Evolutionary conservation across 2,888 invertebrate genomes (phyloP).

Genomic region (Oscheius sp.): DNA sequence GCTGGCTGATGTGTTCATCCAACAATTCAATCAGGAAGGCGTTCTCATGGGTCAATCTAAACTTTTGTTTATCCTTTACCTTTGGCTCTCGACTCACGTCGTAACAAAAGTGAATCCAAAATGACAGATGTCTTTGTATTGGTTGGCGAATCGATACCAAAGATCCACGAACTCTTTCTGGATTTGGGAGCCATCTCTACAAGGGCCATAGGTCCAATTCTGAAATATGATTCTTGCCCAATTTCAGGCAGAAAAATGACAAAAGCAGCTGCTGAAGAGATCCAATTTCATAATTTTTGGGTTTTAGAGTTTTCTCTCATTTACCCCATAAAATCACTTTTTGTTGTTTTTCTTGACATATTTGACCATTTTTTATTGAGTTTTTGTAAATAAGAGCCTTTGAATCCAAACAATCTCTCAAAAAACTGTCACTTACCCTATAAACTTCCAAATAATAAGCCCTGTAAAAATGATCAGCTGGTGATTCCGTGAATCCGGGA

Average conservation of each 20-base stretch:
- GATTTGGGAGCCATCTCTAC: conserved; percentile 47
- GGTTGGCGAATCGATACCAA: conserved; percentile 70
- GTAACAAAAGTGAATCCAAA: conserved; percentile 75
- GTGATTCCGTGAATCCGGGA: conserved; percentile 72
- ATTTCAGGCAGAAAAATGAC: too few species aligned
- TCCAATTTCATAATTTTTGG: too few species aligned
- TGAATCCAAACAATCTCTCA: neutral
- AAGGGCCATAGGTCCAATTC: conserved; percentile 48
- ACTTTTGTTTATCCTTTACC: neutral
- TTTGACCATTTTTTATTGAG: neutral
- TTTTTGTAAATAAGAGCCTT: neutral
- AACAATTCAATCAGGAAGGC: conserved; percentile 45
- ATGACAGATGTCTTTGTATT: conserved; percentile 71
- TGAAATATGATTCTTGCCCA: conserved; percentile 6
- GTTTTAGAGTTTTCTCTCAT: too few species aligned
- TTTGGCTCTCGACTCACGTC: conserved; percentile 30
- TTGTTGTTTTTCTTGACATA: too few species aligned
- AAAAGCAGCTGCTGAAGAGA: too few species aligned
- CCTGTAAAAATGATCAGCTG: conserved; percentile 74
- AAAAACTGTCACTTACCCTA: conserved; percentile 19
- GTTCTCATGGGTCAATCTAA: conserved; percentile 49
- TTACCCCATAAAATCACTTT: too few species aligned
- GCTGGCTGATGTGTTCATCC: conserved; percentile 45
- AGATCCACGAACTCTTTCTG: conserved; percentile 59
- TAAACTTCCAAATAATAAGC: conserved; percentile 67